Percentiles rank a stretch among this genome's conserved stretches.
These are phyloP conservation scores for Geophilus truncorum DNA, from an alignment of 2,888 invertebrate genomes.

Conservation along the genomic window DNA sequence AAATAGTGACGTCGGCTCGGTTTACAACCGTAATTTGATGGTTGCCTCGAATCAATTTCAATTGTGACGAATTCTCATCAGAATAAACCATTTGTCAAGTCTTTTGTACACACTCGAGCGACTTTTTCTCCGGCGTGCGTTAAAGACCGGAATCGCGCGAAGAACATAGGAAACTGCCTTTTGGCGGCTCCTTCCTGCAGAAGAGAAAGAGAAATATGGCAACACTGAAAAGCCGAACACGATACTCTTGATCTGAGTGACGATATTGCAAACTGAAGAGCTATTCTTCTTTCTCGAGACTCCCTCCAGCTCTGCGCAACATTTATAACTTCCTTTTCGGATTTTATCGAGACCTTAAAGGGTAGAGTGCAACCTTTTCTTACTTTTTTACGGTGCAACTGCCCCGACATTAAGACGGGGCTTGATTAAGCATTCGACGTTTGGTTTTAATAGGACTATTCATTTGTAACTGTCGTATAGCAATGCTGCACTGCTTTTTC, in stretches of 20 bases:
- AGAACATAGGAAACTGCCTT: neutral
- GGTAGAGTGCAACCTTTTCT: neutral
- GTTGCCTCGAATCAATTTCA: neutral
- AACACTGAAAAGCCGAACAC: constrained; percentile 13
- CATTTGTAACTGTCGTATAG: neutral
- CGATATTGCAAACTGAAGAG: constrained; percentile 24
- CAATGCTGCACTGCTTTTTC: neutral
- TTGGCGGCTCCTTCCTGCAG: neutral
- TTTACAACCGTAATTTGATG: constrained; percentile 7
- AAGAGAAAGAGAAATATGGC: neutral
- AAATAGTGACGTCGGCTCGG: neutral
- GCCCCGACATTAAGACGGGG: neutral
- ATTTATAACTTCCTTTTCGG: constrained; percentile 14
- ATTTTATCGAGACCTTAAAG: constrained; percentile 25
- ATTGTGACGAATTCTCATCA: neutral
- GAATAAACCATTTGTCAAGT: neutral
- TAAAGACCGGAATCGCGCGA: neutral
- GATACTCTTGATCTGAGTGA: constrained; percentile 27
- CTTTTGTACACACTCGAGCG: neutral
- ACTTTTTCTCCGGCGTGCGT: neutral
- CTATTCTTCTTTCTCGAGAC: constrained; percentile 13
- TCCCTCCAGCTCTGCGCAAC: constrained; percentile 5
- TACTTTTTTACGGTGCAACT: neutral
- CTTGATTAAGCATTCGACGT: neutral
- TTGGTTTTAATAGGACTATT: neutral